Base-by-base conservation (phyloP, 2,888 invertebrate species). In the Sinentomon sp. region DNA sequence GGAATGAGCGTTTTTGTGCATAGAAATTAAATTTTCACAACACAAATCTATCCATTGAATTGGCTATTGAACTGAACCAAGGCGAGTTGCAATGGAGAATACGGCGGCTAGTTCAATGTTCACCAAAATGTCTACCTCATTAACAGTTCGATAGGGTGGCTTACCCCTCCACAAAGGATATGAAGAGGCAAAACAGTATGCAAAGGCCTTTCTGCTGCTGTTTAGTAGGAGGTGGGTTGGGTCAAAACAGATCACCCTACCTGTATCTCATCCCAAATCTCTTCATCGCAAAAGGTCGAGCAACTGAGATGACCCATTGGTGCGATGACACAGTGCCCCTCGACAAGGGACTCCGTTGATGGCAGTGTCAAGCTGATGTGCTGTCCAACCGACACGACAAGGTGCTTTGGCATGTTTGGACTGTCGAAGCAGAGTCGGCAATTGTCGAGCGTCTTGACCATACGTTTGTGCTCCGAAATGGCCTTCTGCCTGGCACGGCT, bases 201-300 rank as follows among this genome's bases (percentile, higher is more conserved):
- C n/a, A n/a, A n/a, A n/a, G n/a, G n/a, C n/a, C n/a, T n/a, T n/a
- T n/a, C n/a, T n/a, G n/a, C n/a, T n/a, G n/a, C n/a, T n/a, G n/a
- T n/a, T n/a, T n/a, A n/a, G n/a, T n/a, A n/a, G n/a, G n/a, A n/a
- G n/a, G n/a, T n/a, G n/a, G n/a, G n/a, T n/a, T n/a, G n/a, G n/a
- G n/a, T n/a, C n/a, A 10, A 13, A 29, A 9, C 14, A 25, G 7
- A 18, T 29, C 22, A 13, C 16, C 31, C 49, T 53, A 71, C 73
- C 57, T 66, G 61, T 36, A 94, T 62, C 57, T 89, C 89, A 36
- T 64, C 63, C 80, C 82, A 92, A 28, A 80, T 72, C 56, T 94
- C 83, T 60, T 94, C 92, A 56, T 94, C 94, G 25, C 85, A 49
- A 40, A 70, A 64, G 1, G 83, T 82, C 22, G 69, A 64, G 50